Evolutionary conservation across 2,888 invertebrate genomes (phyloP), one percentile per base, ranked within the genome.

Genomic region (Salpingus planirostris): DNA sequence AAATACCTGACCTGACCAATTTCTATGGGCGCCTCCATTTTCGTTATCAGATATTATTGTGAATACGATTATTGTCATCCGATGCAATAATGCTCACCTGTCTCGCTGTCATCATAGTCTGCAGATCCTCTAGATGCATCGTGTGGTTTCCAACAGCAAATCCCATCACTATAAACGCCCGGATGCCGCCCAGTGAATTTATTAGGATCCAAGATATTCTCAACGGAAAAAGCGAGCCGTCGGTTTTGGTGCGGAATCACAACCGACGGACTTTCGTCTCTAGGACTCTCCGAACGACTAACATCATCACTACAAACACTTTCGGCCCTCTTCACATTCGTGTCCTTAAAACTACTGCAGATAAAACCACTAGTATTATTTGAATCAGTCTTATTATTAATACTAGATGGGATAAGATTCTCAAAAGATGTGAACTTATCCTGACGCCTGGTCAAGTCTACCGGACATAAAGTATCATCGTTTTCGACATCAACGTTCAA

Each of bases 171-270:
- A 52, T 55, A 61, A 42, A 59, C 59, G 31, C 59, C 58, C 5
- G 18, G 6, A 41, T 66, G 65, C 52, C 74, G 66, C 15, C 88
- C 88, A 13, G 88, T 89, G 61, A 90, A 90, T 67, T 90, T 90
- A 52, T 80, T 89, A 2, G 90, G 90, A 64, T 90, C 89, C 46
- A 90, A 66, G 43, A 90, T 90, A 57, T 90, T 90, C 67, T 90
- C 89, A 12, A 90, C 90, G 3, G 88, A 88, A 65, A 90, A 90
- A 11, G 89, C 86, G 42, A 89, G 73, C 46, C 74, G 78, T 1
- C 39, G 24, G 21, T 32, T 39, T 80, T 65, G 33, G 29, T 77
- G 78, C 37, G 74, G 64, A 21, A 73, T 65, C 38, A 54, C 54
- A 33, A 57, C 57, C 52, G 63, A 63, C 49, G 64, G 65, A 41